Percentiles rank a stretch among this genome's conserved stretches.
These are phyloP conservation scores for Andrena praecox DNA, from an alignment of 2,888 invertebrate species.

Conservation along the genomic window DNA sequence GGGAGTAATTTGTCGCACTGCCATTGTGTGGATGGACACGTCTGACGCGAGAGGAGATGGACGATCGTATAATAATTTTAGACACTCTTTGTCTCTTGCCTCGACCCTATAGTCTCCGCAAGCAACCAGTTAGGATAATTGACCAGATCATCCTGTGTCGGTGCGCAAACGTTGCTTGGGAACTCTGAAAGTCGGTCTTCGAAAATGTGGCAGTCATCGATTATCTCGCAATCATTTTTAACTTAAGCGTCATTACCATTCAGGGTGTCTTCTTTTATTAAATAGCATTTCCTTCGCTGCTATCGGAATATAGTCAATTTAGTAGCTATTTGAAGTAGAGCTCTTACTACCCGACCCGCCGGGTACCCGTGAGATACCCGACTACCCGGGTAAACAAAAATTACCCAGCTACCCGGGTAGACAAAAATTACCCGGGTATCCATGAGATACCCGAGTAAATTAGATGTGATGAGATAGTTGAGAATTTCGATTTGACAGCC, in stretches of 20 bases:
- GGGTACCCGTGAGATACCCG: too few species aligned
- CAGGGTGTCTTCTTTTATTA: conserved; percentile 27
- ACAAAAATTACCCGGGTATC: too few species aligned
- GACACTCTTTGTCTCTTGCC: conserved; percentile 55
- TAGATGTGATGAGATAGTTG: too few species aligned
- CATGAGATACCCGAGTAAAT: too few species aligned
- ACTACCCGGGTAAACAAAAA: too few species aligned
- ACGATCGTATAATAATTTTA: conserved; percentile 49
- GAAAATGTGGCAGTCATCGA: conserved; percentile 62
- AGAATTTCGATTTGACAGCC: too few species aligned
- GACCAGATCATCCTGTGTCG: conserved; percentile 51
- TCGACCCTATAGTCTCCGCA: conserved; percentile 21
- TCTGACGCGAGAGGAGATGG: conserved; percentile 17
- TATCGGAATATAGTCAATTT: too few species aligned
- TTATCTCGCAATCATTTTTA: conserved; percentile 66
- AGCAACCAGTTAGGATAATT: conserved; percentile 63
- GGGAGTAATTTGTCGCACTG: conserved; percentile 56
- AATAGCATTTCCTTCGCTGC: not conserved
- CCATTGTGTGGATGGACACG: conserved; percentile 31
- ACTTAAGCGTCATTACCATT: conserved; percentile 20
- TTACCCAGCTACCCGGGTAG: too few species aligned
- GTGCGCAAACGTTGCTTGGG: conserved; percentile 19
- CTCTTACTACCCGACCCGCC: too few species aligned
- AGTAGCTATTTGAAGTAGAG: too few species aligned
- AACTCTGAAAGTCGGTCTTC: conserved; percentile 19